Base-by-base conservation (phyloP, 1,140 invertebrate species). In the Drosophila burlai region DNA sequence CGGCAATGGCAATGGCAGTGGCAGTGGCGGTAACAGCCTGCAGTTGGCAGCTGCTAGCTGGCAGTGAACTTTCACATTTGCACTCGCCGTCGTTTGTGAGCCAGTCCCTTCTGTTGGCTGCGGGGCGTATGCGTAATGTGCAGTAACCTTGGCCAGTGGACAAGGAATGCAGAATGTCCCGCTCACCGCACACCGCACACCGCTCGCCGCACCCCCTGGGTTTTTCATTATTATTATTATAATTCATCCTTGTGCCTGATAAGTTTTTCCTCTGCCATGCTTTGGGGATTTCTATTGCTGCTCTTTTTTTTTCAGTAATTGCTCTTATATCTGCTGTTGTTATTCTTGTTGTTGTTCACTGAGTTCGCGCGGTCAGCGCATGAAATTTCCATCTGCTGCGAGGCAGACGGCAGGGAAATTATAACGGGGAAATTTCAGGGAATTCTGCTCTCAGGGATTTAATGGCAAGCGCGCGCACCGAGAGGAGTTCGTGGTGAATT, bases 51-150 rank as follows among this genome's bases (percentile, higher is more conserved):
- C 40, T 74, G 40, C 9, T 47, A 11, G 46, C 46, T 73, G 68
- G 71, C 71, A 55, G 50, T 89, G 84, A 86, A 86, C 83, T 86
- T 74, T 86, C 67, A 83, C 83, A 86, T 86, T 86, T 86, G 31
- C 58, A 42, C 29, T 63, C 24, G 34, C 50, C 29, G 63, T 47
- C 34, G 34, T 36, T 34, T 26, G 34, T 62, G 55, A 46, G 57
- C 34, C 57, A 54, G 68, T 71, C 26, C 47, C 21, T 31, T 34
- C 24, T 38, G 47, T 54, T 43, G 74, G 40, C 50, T 31, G 72
- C 60, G 66, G 66, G 80, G 80, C 83, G 83, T 86, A 80, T 86
- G 72, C 84, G 84, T 86, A 73, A 87, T 86, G 49, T 86, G 64
- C 47, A 69, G 55, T 73, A 86, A 71, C 83, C 83, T 86, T 86